Conservation (phyloP, 2,113 vertebrate genomes). For the Cinclus cinclus region DNA sequence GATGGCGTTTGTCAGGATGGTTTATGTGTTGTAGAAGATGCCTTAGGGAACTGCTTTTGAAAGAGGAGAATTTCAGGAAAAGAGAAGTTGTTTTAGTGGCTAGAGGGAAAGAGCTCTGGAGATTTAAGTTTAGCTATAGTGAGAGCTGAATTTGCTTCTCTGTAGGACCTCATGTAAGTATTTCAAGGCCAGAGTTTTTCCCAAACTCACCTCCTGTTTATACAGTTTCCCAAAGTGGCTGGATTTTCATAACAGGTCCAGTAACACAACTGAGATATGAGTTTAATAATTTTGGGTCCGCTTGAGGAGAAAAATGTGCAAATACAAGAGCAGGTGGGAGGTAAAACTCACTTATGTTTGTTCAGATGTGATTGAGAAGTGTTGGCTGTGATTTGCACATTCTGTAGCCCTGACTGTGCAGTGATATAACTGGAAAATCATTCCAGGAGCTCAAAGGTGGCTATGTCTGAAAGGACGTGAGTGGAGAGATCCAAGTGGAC, state of each 20-base stretch:
- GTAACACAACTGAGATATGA: not conserved
- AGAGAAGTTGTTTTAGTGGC: not conserved
- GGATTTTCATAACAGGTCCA: not conserved
- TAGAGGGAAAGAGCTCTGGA: not conserved
- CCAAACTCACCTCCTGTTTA: not conserved
- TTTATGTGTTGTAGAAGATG: slow-evolving; percentile 6
- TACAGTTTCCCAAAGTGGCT: not conserved
- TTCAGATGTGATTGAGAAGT: not conserved
- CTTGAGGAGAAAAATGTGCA: not conserved
- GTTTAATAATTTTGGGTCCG: not conserved
- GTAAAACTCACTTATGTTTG: not conserved
- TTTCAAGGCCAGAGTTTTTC: not conserved
- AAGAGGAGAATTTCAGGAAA: slow-evolving; percentile 4
- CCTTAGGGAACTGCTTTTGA: slow-evolving; percentile 1
- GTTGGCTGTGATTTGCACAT: not conserved
- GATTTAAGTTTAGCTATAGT: not conserved
- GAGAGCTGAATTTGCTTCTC: not conserved
- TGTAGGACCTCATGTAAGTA: not conserved
- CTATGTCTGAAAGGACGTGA: rapidly evolving
- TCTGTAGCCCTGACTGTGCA: not conserved
- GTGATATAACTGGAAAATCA: not conserved
- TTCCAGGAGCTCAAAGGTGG: not conserved
- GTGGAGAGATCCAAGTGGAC: not conserved
- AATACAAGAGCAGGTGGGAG: not conserved
- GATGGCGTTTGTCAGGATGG: slow-evolving; percentile 27